These are phyloP conservation scores for Oxystoma pomonae DNA, from an alignment of 2,888 invertebrate genomes.

Conservation along the genomic window DNA sequence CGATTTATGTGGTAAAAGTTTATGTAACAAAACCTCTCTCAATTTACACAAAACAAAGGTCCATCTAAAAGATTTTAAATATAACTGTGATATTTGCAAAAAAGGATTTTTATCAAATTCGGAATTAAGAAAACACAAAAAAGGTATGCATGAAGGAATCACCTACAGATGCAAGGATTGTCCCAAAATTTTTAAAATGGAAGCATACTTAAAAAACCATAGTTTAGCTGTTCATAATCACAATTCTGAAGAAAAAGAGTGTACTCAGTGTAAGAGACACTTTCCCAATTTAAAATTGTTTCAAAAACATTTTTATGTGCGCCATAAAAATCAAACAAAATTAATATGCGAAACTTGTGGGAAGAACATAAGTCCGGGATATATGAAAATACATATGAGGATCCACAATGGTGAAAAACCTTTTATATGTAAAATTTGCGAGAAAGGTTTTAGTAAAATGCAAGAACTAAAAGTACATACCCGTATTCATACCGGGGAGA, in stretches of 20 bases:
- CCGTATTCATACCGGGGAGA: conserved; percentile 41
- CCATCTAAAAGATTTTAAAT: not conserved
- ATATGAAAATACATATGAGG: conserved; percentile 42
- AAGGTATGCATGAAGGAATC: not conserved
- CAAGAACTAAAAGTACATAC: conserved; percentile 47
- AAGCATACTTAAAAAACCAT: not conserved
- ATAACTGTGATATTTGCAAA: conserved; percentile 13
- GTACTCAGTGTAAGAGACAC: not conserved
- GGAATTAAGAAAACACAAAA: not conserved
- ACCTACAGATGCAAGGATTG: not conserved
- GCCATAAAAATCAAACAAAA: not conserved
- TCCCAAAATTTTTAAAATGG: not conserved
- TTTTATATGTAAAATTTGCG: conserved; percentile 38
- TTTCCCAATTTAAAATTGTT: no score
- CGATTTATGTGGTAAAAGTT: conserved; percentile 54
- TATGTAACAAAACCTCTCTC: conserved; percentile 37
- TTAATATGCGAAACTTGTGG: conserved; percentile 37
- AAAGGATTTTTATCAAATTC: conserved; percentile 8
- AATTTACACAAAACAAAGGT: not conserved
- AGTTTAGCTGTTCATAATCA: not conserved
- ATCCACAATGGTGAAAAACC: conserved; percentile 42
- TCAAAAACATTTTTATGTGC: no score
- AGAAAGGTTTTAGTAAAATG: conserved; percentile 35
- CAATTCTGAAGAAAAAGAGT: not conserved
- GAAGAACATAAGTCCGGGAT: conserved; percentile 51